Percentiles rank a stretch among this genome's conserved stretches.
Conservation (phyloP, 1,140 invertebrate genomes). For the Leptinotarsa undecemlineata region DNA sequence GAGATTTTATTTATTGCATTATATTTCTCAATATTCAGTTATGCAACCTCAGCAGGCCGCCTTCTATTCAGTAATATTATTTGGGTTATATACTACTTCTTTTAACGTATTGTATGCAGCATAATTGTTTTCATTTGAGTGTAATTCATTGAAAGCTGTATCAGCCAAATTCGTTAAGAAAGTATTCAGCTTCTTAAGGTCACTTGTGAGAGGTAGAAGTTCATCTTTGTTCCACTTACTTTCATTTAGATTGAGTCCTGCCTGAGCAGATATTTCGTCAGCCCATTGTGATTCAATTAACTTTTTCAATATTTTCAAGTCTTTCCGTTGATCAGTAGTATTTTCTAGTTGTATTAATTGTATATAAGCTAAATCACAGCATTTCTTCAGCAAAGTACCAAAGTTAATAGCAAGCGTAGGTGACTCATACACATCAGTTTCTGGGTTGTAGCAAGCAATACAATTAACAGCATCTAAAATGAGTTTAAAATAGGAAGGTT, state of each 20-base stretch:
- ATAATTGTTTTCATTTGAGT: conserved; percentile 22
- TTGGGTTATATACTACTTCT: conserved; percentile 44
- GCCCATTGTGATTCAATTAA: conserved; percentile 22
- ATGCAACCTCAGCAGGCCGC: conserved; percentile 24
- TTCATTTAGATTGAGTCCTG: conserved; percentile 34
- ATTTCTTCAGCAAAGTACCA: conserved; percentile 26
- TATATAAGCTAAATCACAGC: conserved; percentile 23
- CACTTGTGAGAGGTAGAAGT: conserved; percentile 38
- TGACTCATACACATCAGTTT: conserved; percentile 18
- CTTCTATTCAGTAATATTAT: conserved; percentile 24
- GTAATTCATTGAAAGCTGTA: conserved; percentile 27
- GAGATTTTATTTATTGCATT: no score
- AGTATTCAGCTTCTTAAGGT: conserved; percentile 14
- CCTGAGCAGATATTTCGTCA: conserved; percentile 45
- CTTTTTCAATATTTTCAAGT: conserved; percentile 23
- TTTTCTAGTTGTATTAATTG: conserved; percentile 17
- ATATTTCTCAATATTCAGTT: conserved; percentile 16
- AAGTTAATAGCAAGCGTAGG: conserved; percentile 23
- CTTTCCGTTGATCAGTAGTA: background rate
- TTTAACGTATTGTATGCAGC: conserved; percentile 37
- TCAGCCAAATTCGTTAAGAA: conserved; percentile 32
- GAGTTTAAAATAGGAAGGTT: conserved; percentile 10
- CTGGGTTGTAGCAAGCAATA: conserved; percentile 20
- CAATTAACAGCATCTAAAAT: conserved; percentile 18
- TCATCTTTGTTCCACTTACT: conserved; percentile 43